These are phyloP conservation scores for Sarcophaga bullata DNA, from an alignment of 1,140 invertebrate genomes.

Conservation along the genomic window DNA sequence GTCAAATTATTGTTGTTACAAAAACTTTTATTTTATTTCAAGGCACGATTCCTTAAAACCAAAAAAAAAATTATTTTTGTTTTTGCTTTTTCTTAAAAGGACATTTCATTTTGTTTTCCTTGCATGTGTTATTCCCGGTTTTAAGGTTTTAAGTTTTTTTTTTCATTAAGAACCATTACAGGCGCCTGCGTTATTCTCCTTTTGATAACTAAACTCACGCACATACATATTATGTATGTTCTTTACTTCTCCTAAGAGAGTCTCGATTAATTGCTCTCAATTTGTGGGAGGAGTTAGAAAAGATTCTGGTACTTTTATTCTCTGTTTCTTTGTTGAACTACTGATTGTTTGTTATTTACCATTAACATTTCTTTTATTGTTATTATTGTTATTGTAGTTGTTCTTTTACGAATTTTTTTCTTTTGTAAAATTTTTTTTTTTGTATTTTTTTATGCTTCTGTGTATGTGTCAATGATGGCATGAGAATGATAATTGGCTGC, in stretches of 20 bases:
- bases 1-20: neutral
- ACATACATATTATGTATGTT: too few relatives aligned
- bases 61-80: neutral
- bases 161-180: neutral
- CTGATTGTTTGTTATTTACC: slow-evolving; percentile 20
- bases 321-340: neutral
- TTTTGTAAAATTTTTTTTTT: neutral
- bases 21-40: slow-evolving; percentile 15
- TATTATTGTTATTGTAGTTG: too few relatives aligned
- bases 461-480: slow-evolving; percentile 48
- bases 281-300: neutral
- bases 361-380: neutral
- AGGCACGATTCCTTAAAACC: neutral
- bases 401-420: neutral
- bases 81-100: neutral
- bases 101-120: neutral
- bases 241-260: too few relatives aligned
- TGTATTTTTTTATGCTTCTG: slow-evolving; percentile 5
- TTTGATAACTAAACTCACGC: neutral
- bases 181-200: neutral
- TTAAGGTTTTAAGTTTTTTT: neutral
- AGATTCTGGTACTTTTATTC: neutral
- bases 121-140: neutral
- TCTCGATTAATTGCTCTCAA: neutral
- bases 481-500: slow-evolving; percentile 66